phyloP scores from a whole-genome alignment of 30 jellyfish, hydroid and myxozoan species.

The Nemopilema nomurai region DNA sequence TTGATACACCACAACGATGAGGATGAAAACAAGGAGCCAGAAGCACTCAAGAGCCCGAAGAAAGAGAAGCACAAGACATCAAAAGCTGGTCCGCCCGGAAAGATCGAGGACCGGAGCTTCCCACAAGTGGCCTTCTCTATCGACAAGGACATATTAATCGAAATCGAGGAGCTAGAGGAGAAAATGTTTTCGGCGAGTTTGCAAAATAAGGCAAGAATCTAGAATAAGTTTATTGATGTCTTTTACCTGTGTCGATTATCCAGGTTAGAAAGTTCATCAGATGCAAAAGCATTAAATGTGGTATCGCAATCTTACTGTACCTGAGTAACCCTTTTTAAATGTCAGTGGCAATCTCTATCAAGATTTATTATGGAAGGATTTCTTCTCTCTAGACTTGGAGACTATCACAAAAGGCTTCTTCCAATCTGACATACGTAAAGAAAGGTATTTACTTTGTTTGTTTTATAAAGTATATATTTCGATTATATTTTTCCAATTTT shows the following conservation, averaged over 20 bases:
- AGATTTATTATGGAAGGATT: not conserved
- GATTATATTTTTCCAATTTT: not conserved
- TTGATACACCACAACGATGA: conserved; percentile 73
- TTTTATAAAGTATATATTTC: too few relatives aligned
- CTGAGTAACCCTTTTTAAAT: too few relatives aligned
- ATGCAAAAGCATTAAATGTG: too few relatives aligned
- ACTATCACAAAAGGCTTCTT: conserved; percentile 78
- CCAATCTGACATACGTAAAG: conserved; percentile 56
- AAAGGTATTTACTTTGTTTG: conserved; percentile 27
- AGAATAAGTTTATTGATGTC: not conserved
- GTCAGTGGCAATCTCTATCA: too few relatives aligned
- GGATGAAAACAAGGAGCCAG: conserved; percentile 72
- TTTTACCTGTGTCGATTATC: not conserved
- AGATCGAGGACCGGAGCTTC: conserved; percentile 69
- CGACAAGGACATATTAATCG: conserved; percentile 81
- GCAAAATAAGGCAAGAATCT: conserved; percentile 72
- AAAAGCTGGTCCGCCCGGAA: conserved; percentile 28
- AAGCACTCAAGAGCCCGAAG: conserved; percentile 58
- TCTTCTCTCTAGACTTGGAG: conserved; percentile 69
- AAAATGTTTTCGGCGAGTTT: conserved; percentile 96
- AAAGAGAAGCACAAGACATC: conserved; percentile 54
- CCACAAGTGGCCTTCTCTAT: conserved; percentile 89
- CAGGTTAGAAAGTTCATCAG: too few relatives aligned
- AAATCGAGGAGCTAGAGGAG: conserved; percentile 95
- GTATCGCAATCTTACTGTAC: too few relatives aligned